Evolutionary conservation across 2,888 invertebrate genomes (phyloP), one percentile per base, ranked within the genome.

Genomic region (Hirtodrosophila duncani): DNA sequence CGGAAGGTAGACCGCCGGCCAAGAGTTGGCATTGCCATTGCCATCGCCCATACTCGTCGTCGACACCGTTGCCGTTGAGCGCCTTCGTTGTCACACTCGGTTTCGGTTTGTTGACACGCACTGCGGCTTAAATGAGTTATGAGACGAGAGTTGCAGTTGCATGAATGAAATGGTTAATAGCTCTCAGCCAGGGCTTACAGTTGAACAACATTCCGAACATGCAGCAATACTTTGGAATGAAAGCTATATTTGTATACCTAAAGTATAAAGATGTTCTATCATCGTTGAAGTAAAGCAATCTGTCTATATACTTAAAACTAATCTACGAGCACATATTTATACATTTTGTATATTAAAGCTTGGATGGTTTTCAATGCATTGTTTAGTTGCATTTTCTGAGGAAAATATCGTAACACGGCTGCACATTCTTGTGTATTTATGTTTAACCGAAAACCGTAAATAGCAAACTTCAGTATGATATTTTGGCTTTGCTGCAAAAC

Each of bases 121-220:
- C 78, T 63, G 63, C 30, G 56, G 33, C 45, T 45, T 38, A 78
- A 67, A 74, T 74, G 71, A 74, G 63, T 78, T 78, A 71, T 71
- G 60, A 37, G 20, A 23, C n/a, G n/a, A n/a, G n/a, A n/a, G n/a
- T n/a, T n/a, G n/a, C n/a, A n/a, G n/a, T n/a, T n/a, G n/a, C 24
- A 11, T 18, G 21, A 31, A 24, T 30, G 21, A 16, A 42, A 30
- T 44, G 45, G 41, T 48, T 44, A 51, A 67, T 70, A 67, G 70
- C 70, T 65, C 65, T 61, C 31, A 9, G 30, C 7, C 18, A 38
- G 41, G 53, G 11, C 24, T 38, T 37, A 36, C 48, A 50, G 67
- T 44, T 39, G 27, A 30, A 17, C 17, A 48, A 38, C 44, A 59
- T 42, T 44, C 23, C 34, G 17, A 10, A 16, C 23, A 37, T 29